phyloP scores from a whole-genome alignment of 2,113 vertebrate species.

The Amphilophus citrinellus region DNA sequence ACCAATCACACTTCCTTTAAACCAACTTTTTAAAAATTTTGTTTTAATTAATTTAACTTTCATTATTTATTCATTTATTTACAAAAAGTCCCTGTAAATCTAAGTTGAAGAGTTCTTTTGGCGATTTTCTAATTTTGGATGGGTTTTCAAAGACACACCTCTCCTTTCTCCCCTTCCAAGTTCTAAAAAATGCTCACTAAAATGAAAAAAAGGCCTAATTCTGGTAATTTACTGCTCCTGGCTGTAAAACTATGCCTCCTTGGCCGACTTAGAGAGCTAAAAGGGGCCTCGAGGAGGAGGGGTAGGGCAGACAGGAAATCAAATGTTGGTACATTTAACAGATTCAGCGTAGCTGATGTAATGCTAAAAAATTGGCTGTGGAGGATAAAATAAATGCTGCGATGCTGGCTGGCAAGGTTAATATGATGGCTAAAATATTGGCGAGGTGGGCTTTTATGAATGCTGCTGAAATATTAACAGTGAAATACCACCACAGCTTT shows the following conservation, averaged over 20 bases:
- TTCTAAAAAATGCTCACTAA: constrained; percentile 11
- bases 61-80: no score
- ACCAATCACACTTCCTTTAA: neutral
- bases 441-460: constrained; percentile 40
- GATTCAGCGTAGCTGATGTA: constrained; percentile 50
- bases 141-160: neutral
- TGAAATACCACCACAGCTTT: constrained; percentile 23
- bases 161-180: neutral
- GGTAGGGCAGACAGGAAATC: constrained; percentile 16
- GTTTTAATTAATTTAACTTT: no score
- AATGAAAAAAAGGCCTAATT: constrained; percentile 19
- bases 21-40: no score
- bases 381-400: constrained; percentile 46
- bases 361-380: constrained; percentile 46
- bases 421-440: constrained; percentile 68
- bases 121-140: neutral
- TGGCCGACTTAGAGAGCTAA: constrained; percentile 3
- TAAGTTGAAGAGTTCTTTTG: no score
- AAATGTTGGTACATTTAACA: constrained; percentile 52
- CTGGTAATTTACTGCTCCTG: constrained; percentile 57
- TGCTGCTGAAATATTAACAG: constrained; percentile 29
- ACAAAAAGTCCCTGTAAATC: no score
- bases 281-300: neutral
- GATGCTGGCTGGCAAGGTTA: constrained; percentile 60
- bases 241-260: constrained; percentile 22